These are phyloP conservation scores for Isurus oxyrinchus DNA, from an alignment of 2,113 vertebrate species.

Conservation along the genomic window DNA sequence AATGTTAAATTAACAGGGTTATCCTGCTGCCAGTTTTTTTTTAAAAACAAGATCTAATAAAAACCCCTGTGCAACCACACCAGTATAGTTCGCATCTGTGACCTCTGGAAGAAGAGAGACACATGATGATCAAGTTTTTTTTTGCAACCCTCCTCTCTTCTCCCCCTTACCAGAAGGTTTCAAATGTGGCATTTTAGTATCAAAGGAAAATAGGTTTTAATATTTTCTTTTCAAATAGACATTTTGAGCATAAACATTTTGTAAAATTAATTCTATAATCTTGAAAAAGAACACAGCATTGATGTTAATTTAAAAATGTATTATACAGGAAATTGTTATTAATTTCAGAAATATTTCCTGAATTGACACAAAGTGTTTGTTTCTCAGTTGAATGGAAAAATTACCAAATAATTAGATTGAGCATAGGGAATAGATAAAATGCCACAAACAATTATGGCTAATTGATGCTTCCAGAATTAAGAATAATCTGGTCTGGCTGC, in stretches of 20 bases:
- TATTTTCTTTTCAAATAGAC: not conserved
- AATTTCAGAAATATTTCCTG: not conserved
- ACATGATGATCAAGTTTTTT: not conserved
- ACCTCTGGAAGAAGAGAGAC: not conserved
- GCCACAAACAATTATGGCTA: not conserved
- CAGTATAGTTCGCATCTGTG: not conserved
- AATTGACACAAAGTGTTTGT: not conserved
- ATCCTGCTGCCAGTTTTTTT: slow-evolving; percentile 45
- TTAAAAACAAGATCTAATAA: not conserved
- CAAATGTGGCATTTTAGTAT: not conserved
- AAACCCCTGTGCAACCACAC: slow-evolving; percentile 53
- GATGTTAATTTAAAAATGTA: not conserved
- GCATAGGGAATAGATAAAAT: not conserved
- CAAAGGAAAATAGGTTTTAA: not conserved
- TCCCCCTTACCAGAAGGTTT: not conserved
- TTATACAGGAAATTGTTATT: not conserved
- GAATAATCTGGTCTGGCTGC: slow-evolving; percentile 43
- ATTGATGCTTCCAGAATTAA: not conserved
- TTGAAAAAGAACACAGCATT: not conserved
- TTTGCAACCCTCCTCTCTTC: not conserved
- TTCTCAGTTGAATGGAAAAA: not conserved
- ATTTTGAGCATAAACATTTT: not conserved
- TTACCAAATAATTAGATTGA: not conserved
- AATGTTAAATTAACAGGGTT: slow-evolving; percentile 55
- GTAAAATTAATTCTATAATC: not conserved